Evolutionary conservation across 2,888 invertebrate species (phyloP), one percentile per base, ranked within the genome.

Genomic region (Acleris cristana): DNA sequence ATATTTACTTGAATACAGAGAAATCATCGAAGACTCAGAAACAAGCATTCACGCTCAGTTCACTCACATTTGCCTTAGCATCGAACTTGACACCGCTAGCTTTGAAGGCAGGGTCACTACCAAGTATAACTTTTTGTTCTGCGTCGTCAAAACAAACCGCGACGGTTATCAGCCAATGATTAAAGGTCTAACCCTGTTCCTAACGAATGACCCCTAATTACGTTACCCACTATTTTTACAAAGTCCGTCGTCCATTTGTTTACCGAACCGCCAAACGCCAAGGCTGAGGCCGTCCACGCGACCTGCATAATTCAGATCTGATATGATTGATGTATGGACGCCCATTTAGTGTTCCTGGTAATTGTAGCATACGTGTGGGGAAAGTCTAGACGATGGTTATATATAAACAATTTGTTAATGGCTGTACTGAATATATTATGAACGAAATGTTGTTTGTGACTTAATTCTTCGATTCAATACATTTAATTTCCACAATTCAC

Each of bases 291-390:
- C 61, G 48, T 49, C 18, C 30, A 52, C 52, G 52, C 52, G 14
- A 52, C 52, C 19, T 52, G 48, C 16, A 48, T 48, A 8, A 48
- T 48, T 48, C 18, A 48, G 48, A 48, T n/a, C 48, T n/a, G 48
- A 48, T 56, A 56, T 56, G 56, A 56, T 56, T 44, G 56, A 56
- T 56, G 21, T 40, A 40, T 55, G 56, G 8, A 18, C 48, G 18
- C 14, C 14, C 10, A 40, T 55, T 19, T 19, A 3, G 55, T n/a
- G 34, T 54, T 55, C 34, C 55, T 14, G 34, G 55, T 51, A 56
- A 44, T 19, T 56, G 19, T 56, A 56, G 21, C 40, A 10, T 56
- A 40, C 44, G 44, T 44, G 56, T 54, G 19, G 51, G 34, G 30
- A 34, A 34, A 19, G 54, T 56, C 56, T 56, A 56, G 56, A 56